phyloP scores from a whole-genome alignment of 1,140 invertebrate genomes.

The Drosophila mauritiana region DNA sequence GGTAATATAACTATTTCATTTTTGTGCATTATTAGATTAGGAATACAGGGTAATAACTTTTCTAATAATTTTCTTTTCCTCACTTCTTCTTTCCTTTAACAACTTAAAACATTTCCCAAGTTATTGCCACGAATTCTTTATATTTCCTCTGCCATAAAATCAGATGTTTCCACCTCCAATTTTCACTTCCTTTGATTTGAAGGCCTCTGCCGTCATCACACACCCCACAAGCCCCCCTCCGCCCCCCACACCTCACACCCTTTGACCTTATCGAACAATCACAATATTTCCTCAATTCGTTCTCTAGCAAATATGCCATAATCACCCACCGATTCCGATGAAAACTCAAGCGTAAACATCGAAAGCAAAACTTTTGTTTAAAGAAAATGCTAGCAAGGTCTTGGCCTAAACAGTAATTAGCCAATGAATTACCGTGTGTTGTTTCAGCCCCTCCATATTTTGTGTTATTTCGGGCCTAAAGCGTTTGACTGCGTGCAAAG shows the following conservation, averaged over 20 bases:
- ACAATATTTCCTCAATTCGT: slow-evolving; percentile 36
- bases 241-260: not conserved
- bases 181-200: slow-evolving; percentile 21
- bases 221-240: not conserved
- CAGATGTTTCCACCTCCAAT: slow-evolving; percentile 7
- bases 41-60: too few relatives aligned
- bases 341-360: slow-evolving; percentile 34
- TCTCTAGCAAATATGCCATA: slow-evolving; percentile 35
- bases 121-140: not conserved
- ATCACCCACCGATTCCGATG: slow-evolving; percentile 13
- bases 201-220: slow-evolving; percentile 17
- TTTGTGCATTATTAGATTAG: too few relatives aligned
- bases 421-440: slow-evolving; percentile 38
- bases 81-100: not conserved
- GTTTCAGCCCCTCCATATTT: slow-evolving; percentile 25
- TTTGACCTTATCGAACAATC: slow-evolving; percentile 40
- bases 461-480: slow-evolving; percentile 15
- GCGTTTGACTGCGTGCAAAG: slow-evolving; percentile 39
- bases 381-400: slow-evolving; percentile 40
- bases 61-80: not conserved
- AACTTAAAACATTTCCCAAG: not conserved
- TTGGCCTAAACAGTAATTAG: slow-evolving; percentile 45
- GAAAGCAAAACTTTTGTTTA: slow-evolving; percentile 41
- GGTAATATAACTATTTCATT: too few relatives aligned
- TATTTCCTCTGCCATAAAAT: slow-evolving; percentile 9